Percentiles rank a stretch among this genome's conserved stretches.
Conservation (phyloP, 2,113 vertebrate species). For the Epinephelus moara region DNA sequence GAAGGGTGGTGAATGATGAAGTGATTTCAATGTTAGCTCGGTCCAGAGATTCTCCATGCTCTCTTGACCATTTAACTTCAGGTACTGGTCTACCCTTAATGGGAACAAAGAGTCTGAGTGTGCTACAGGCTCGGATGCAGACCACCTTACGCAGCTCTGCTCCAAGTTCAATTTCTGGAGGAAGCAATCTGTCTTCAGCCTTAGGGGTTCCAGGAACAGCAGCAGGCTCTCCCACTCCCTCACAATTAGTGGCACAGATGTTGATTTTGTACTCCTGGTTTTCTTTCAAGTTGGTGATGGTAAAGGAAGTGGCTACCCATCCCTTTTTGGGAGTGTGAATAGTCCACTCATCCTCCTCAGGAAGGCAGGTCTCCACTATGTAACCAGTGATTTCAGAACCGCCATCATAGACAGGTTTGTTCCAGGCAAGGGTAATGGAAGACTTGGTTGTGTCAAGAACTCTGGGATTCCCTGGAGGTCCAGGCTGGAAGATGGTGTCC, state of each 20-base stretch:
- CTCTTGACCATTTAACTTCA: conserved; percentile 97
- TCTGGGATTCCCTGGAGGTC: conserved; percentile 96
- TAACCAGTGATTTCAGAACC: conserved; percentile 98
- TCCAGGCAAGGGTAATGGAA: conserved; percentile 97
- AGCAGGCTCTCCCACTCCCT: conserved; percentile 95
- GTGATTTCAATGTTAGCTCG: conserved; percentile 94
- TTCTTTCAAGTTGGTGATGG: conserved; percentile 93
- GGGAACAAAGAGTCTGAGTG: conserved; percentile 96
- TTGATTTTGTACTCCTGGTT: conserved; percentile 98
- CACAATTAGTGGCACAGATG: conserved; percentile 95
- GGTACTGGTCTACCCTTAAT: conserved; percentile 96
- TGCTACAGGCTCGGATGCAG: conserved; percentile 93
- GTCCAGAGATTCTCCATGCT: conserved; percentile 92
- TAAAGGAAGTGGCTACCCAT: conserved; percentile 94
- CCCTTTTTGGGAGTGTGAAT: conserved; percentile 92
- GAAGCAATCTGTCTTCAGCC: conserved; percentile 93
- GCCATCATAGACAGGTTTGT: conserved; percentile 98
- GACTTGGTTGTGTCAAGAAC: conserved; percentile 95
- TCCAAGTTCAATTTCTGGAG: conserved; percentile 97
- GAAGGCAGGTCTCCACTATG: conserved; percentile 94
- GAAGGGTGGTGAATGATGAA: conserved; percentile 93
- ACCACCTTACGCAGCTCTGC: conserved; percentile 96
- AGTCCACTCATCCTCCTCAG: conserved; percentile 98
- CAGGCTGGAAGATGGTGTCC: conserved; percentile 96
- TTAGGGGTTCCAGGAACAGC: conserved; percentile 94